A percentile compares a stretch with the other conserved stretches of the same genome.
Evolutionary conservation across 1,140 invertebrate genomes (phyloP).

Genomic region (Tigriopus japonicus): DNA sequence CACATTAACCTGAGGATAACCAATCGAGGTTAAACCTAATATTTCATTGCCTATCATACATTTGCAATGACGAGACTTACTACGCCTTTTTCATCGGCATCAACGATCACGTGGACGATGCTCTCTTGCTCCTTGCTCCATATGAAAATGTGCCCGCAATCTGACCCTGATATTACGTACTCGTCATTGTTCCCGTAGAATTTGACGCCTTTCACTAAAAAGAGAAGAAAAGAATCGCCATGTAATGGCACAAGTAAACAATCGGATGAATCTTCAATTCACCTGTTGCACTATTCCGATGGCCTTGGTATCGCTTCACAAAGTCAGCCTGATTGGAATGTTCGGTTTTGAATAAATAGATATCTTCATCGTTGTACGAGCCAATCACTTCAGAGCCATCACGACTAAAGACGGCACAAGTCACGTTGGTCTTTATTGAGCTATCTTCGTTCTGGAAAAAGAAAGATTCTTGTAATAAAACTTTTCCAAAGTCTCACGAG

Average conservation of each 20-base stretch:
- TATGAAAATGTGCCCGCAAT: constrained; percentile 83
- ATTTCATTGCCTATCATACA: neutral
- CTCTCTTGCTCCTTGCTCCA: constrained; percentile 78
- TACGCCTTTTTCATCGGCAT: constrained; percentile 63
- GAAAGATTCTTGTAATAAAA: no score
- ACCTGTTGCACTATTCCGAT: constrained; percentile 32
- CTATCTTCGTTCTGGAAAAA: no score
- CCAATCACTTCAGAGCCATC: constrained; percentile 72
- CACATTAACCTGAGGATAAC: constrained; percentile 54
- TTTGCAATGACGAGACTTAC: constrained; percentile 36
- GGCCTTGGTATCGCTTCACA: constrained; percentile 44
- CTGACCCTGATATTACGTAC: constrained; percentile 77
- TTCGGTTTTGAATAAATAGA: constrained; percentile 62
- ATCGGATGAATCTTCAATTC: constrained; percentile 2
- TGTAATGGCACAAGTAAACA: neutral
- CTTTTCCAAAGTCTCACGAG: no score
- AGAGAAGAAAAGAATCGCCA: neutral
- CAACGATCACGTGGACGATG: constrained; percentile 59
- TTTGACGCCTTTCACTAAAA: constrained; percentile 70
- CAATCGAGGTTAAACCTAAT: neutral
- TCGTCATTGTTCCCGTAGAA: constrained; percentile 81
- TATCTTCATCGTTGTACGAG: constrained; percentile 77
- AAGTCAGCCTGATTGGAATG: constrained; percentile 35
- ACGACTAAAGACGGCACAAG: constrained; percentile 71
- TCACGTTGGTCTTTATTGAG: constrained; percentile 38